phyloP scores from a whole-genome alignment of 1,140 invertebrate genomes.

The Chironomus tepperi region DNA sequence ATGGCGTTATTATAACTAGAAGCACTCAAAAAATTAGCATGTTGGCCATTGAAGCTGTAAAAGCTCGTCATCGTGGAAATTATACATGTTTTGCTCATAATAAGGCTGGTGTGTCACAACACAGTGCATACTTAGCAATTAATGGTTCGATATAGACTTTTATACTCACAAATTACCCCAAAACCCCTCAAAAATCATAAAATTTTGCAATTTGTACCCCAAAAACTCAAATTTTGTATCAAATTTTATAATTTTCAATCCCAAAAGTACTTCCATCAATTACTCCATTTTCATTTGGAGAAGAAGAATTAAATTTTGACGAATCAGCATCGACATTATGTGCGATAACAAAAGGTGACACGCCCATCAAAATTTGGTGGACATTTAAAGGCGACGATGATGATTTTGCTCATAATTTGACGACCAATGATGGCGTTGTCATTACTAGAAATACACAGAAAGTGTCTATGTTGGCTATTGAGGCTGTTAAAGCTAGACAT shows the following conservation, averaged over 20 bases:
- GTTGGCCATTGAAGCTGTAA: constrained; percentile 46
- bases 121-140: constrained; percentile 56
- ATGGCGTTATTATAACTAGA: constrained; percentile 35
- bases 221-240: constrained; percentile 26
- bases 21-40: constrained; percentile 44
- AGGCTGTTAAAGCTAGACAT: constrained; percentile 57
- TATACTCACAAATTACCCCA: constrained; percentile 30
- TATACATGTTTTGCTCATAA: constrained; percentile 74
- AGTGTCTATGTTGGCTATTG: constrained; percentile 58
- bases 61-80: constrained; percentile 57
- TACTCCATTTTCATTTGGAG: constrained; percentile 57
- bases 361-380: constrained; percentile 59
- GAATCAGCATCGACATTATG: constrained; percentile 65
- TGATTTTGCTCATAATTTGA: constrained; percentile 28
- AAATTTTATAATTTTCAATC: constrained; percentile 27
- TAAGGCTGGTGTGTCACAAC: constrained; percentile 58
- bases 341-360: constrained; percentile 59
- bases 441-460: not conserved
- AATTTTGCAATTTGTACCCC: constrained; percentile 28
- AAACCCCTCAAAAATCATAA: constrained; percentile 29
- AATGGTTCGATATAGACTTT: constrained; percentile 51
- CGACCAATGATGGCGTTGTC: not conserved
- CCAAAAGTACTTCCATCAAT: constrained; percentile 56
- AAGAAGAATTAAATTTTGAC: constrained; percentile 58
- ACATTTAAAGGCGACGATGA: constrained; percentile 43